Percentiles rank a stretch among this genome's conserved stretches.
phyloP scores from a whole-genome alignment of 2,113 vertebrate genomes.

The Phalacrocorax brasilianus region DNA sequence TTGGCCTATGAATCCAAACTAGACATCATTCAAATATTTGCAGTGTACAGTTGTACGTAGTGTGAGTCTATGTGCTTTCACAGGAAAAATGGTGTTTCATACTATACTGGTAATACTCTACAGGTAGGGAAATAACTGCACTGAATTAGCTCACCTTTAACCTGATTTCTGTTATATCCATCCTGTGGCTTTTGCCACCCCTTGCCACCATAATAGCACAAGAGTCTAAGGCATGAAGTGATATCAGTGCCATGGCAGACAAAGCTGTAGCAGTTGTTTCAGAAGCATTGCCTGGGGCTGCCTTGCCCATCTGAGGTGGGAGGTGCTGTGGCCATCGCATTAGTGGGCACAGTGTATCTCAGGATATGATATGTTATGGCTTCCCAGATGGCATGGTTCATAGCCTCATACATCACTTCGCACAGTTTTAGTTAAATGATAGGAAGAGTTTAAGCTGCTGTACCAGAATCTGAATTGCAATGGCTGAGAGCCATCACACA shows the following conservation, averaged over 20 bases:
- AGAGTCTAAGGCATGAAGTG: background rate
- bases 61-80: background rate
- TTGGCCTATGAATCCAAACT: constrained; percentile 5
- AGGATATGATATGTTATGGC: background rate
- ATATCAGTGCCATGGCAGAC: accelerated
- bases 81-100: background rate
- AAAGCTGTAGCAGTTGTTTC: background rate
- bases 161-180: background rate
- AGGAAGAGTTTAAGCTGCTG: background rate
- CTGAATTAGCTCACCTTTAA: background rate
- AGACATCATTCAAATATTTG: background rate
- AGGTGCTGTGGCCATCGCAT: background rate
- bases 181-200: background rate
- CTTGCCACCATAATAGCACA: background rate
- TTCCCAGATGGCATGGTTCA: background rate
- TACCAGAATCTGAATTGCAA: background rate
- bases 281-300: background rate
- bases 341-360: background rate
- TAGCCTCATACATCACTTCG: background rate
- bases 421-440: background rate
- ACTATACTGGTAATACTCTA: background rate
- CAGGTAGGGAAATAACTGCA: background rate
- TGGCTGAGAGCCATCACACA: background rate
- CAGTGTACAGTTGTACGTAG: background rate
- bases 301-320: background rate